phyloP scores from a whole-genome alignment of 2,888 invertebrate species.

The Catocala fraxini region DNA sequence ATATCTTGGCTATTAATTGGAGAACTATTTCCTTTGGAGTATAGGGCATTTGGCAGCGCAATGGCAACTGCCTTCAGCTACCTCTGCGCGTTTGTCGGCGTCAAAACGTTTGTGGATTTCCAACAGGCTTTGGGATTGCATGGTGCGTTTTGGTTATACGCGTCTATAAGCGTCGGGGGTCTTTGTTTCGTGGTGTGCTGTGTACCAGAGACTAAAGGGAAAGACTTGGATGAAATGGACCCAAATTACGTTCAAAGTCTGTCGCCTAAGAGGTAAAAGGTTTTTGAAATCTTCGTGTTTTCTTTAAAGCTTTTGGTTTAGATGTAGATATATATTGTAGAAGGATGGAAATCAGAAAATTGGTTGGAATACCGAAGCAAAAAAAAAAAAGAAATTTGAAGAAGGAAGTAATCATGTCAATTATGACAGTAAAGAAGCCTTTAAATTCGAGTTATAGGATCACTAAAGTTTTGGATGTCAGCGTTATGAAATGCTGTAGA shows the following conservation, averaged over 20 bases:
- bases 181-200: conserved; percentile 94
- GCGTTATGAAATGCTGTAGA: too few species aligned
- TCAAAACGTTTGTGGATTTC: conserved; percentile 95
- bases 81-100: conserved; percentile 94
- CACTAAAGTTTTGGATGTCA: neutral
- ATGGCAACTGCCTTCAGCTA: conserved; percentile 95
- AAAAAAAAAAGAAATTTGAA: neutral
- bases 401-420: conserved; percentile 9
- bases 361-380: neutral
- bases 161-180: conserved; percentile 93
- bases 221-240: conserved; percentile 96
- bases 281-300: conserved; percentile 36
- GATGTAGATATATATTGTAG: conserved; percentile 33
- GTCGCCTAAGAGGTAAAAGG: conserved; percentile 78
- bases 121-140: conserved; percentile 92
- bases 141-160: conserved; percentile 96
- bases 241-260: conserved; percentile 88
- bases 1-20: conserved; percentile 95
- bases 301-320: conserved; percentile 45
- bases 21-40: conserved; percentile 94
- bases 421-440: conserved; percentile 9
- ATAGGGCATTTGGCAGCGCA: conserved; percentile 95
- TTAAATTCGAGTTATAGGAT: neutral
- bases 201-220: conserved; percentile 97
- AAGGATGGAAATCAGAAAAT: conserved; percentile 2